Conservation (phyloP, 2,113 vertebrate genomes). For the Erinaceus europaeus region DNA sequence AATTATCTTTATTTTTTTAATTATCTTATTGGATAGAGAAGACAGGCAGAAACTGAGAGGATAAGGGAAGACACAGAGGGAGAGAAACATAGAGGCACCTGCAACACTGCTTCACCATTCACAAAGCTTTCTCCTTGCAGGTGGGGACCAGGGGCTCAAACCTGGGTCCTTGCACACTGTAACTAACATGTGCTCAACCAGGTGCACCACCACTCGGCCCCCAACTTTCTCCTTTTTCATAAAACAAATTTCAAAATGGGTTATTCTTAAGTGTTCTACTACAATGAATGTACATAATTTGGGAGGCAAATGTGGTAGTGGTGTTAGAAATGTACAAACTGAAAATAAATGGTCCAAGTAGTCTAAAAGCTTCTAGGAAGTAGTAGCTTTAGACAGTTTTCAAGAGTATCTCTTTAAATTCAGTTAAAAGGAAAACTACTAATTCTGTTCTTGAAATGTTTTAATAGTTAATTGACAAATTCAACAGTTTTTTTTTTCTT, state of each 20-base stretch:
- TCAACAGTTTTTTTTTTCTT: neutral
- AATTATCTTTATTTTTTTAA: too few species aligned
- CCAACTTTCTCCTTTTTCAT: too few species aligned
- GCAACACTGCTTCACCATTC: too few species aligned
- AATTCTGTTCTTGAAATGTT: neutral
- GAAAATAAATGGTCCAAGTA: neutral
- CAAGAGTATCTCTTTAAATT: neutral
- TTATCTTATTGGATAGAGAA: too few species aligned
- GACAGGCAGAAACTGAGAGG: too few species aligned
- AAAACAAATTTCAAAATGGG: neutral
- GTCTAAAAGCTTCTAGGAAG: neutral
- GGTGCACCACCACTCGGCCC: too few species aligned
- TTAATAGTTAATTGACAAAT: neutral
- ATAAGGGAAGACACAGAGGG: too few species aligned
- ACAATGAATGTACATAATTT: neutral
- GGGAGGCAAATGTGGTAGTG: neutral
- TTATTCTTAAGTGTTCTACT: neutral
- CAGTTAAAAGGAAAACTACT: neutral
- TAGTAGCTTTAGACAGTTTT: neutral
- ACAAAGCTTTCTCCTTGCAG: too few species aligned
- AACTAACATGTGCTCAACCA: too few species aligned
- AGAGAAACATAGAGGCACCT: too few species aligned
- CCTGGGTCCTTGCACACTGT: too few species aligned
- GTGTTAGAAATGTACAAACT: neutral
- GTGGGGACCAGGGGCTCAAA: too few species aligned